These are phyloP conservation scores for Chorisops tibialis DNA, from an alignment of 2,888 invertebrate species.

Conservation along the genomic window DNA sequence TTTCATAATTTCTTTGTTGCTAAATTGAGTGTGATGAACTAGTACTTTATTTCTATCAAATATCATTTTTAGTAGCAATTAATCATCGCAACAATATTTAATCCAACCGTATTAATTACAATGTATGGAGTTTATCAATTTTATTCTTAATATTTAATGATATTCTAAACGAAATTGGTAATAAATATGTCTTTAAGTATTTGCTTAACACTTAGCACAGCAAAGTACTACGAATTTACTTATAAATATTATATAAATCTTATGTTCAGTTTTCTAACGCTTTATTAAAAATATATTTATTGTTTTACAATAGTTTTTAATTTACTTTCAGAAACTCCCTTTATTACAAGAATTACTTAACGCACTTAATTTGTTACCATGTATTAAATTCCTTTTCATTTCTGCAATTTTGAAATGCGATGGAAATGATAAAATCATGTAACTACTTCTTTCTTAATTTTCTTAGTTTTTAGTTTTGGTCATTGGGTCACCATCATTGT, in stretches of 20 bases:
- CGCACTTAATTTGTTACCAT: too few species aligned
- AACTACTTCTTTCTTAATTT: neutral
- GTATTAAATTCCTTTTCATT: too few species aligned
- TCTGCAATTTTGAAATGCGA: neutral
- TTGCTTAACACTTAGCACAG: neutral
- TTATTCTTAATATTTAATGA: neutral
- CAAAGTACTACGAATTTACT: neutral
- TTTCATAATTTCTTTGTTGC: too few species aligned
- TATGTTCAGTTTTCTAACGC: neutral
- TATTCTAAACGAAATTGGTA: slow-evolving; percentile 19
- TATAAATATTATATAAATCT: neutral
- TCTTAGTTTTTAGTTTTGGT: slow-evolving; percentile 19
- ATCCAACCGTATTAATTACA: too few species aligned
- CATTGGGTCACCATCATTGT: slow-evolving; percentile 25
- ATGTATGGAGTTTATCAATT: too few species aligned
- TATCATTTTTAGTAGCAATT: too few species aligned
- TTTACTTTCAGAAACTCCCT: neutral
- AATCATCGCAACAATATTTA: too few species aligned
- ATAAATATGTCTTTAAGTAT: slow-evolving; percentile 30
- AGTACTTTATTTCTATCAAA: too few species aligned
- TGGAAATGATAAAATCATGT: neutral
- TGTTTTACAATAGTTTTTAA: slow-evolving; percentile 9
- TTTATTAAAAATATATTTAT: slow-evolving; percentile 24
- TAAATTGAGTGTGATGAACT: too few species aligned
- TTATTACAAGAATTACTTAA: neutral